Percentiles rank a stretch among this genome's conserved stretches.
Evolutionary conservation across 2,888 invertebrate genomes (phyloP).

Genomic region (Omphaloscelis lunosa): DNA sequence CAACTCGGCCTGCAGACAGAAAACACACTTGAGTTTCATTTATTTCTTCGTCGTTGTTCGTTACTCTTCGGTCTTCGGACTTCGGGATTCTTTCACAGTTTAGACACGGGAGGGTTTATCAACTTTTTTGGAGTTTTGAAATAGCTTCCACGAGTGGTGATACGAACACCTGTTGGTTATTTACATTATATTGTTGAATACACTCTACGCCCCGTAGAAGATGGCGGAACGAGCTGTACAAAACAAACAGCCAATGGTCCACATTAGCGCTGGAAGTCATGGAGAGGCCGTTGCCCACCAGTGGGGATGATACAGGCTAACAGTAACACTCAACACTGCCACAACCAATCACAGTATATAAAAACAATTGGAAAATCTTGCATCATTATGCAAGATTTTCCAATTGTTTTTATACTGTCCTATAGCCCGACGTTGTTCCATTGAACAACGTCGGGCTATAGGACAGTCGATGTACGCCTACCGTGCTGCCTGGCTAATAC

Average conservation of each 20-base stretch:
- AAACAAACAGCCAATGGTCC: not conserved
- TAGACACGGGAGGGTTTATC: not conserved
- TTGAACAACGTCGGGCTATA: too few relatives aligned
- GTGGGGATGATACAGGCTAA: not conserved
- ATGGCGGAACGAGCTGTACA: not conserved
- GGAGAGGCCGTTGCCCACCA: not conserved
- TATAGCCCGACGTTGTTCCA: too few relatives aligned
- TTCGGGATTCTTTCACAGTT: slow-evolving; percentile 25
- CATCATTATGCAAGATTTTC: too few relatives aligned
- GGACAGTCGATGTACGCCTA: not conserved
- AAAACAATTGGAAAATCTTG: not conserved
- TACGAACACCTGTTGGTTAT: not conserved
- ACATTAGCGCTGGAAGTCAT: not conserved
- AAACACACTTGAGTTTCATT: slow-evolving; percentile 68
- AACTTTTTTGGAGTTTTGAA: not conserved
- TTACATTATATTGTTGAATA: not conserved
- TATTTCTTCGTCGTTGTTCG: slow-evolving; percentile 40
- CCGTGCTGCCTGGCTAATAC: too few relatives aligned
- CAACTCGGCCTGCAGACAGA: slow-evolving; percentile 76
- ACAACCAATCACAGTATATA: not conserved
- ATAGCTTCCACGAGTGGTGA: not conserved
- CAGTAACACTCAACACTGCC: not conserved
- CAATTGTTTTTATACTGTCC: too few relatives aligned
- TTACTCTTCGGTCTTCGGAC: slow-evolving; percentile 37
- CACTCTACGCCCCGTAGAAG: not conserved